Percentiles rank a stretch among this genome's conserved stretches.
Evolutionary conservation across 2,797 vertebrate species (phyloP).

Genomic region (Ctenosaura bakeri): DNA sequence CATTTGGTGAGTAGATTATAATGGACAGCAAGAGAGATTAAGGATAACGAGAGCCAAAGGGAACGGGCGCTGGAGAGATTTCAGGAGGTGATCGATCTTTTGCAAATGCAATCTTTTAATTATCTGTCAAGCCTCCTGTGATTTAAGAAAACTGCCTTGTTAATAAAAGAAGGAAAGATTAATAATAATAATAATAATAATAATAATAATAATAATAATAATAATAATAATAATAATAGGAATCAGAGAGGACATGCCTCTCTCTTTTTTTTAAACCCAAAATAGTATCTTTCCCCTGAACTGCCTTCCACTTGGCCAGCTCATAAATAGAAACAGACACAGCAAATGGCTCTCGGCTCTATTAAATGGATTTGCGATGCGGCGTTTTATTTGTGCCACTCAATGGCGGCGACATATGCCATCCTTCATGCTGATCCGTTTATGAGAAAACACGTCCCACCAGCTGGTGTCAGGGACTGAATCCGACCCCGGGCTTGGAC

Average conservation of each 20-base stretch:
- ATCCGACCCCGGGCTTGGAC: neutral
- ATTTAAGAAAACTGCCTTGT: slow-evolving; percentile 63
- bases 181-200: neutral
- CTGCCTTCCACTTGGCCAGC: slow-evolving; percentile 18
- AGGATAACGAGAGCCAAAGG: slow-evolving; percentile 53
- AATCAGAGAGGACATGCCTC: neutral
- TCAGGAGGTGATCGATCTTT: slow-evolving; percentile 59
- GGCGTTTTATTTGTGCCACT: neutral
- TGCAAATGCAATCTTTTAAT: slow-evolving; percentile 67
- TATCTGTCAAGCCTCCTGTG: slow-evolving; percentile 57
- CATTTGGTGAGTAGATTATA: slow-evolving; percentile 3
- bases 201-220: neutral
- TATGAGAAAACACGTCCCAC: neutral
- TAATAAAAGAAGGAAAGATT: slow-evolving; percentile 7
- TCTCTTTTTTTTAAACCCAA: neutral
- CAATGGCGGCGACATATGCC: neutral
- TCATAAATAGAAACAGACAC: slow-evolving; percentile 50
- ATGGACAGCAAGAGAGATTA: slow-evolving; percentile 35
- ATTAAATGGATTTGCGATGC: slow-evolving; percentile 22
- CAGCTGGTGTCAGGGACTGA: accelerated
- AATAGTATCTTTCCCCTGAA: slow-evolving; percentile 19
- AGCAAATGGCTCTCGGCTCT: slow-evolving; percentile 14
- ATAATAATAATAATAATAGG: neutral
- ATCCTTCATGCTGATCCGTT: slow-evolving; percentile 3
- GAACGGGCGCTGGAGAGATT: slow-evolving; percentile 51